Evolutionary conservation across 1,140 invertebrate genomes (phyloP), one percentile per base, ranked within the genome.

Genomic region (Cyrtorhinus lividipennis): DNA sequence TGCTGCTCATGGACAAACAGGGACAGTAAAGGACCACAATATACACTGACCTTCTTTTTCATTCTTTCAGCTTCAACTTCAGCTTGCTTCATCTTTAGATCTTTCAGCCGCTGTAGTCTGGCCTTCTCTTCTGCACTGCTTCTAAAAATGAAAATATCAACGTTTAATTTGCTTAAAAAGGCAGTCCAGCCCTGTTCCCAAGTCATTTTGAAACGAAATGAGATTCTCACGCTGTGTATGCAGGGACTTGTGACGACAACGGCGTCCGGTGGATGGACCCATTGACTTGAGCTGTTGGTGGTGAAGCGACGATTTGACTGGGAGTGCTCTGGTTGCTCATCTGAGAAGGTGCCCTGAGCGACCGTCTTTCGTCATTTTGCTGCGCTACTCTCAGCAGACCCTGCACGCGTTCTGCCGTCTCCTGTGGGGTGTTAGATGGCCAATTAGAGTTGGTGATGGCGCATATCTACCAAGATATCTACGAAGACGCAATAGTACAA

Each of bases 81-180:
- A 0, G 70, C 67, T 66, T 79, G 75, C 25, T 78, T 79, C 45
- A 75, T 72, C 65, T 78, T 77, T 18, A 80, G 70, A 45, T 81
- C 79, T 30, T 81, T 79, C 1, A 78, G 74, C 68, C 76, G 75
- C 48, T 76, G 73, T 44, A 77, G 72, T 56, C 76, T 67, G 59
- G 80, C 79, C 58, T 76, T 74, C 13, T 80, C 78, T 45, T 77
- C 76, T 30, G 68, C 70, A 38, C 68, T 68, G 22, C 66, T 56
- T 22, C 66, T 66, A 26, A 56, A 64, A 68, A 38, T 38, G 30
- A 38, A 38, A 5, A 38, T 38, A 38, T 8, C 15, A 38, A 38
- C 5, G 30, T 15, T 38, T 38, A 38, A n/a, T n/a, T n/a, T n/a
- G n/a, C n/a, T n/a, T n/a, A n/a, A n/a, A n/a, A n/a, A n/a, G n/a